Conservation (phyloP, 2,113 vertebrate species). For the Vulpes vulpes region DNA sequence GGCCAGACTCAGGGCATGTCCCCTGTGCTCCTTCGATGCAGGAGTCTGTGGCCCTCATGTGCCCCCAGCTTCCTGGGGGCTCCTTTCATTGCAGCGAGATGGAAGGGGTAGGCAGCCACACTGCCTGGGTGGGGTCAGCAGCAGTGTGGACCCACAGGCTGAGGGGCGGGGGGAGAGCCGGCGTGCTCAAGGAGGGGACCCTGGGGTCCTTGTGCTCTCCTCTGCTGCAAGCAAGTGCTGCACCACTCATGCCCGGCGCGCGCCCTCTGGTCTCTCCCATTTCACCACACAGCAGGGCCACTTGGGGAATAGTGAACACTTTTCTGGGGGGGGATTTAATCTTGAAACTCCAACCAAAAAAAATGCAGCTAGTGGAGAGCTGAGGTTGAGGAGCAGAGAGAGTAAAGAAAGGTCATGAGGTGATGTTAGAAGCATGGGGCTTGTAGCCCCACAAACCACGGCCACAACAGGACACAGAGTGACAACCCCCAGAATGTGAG, state of each 20-base stretch:
- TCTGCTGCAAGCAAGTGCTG: neutral
- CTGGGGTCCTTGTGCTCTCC: neutral
- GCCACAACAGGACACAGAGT: no score
- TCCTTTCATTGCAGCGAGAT: neutral
- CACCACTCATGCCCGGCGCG: no score
- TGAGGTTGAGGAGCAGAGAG: neutral
- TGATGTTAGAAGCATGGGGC: neutral
- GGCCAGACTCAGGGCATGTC: neutral
- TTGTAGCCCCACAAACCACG: neutral
- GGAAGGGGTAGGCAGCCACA: neutral
- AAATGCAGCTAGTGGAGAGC: neutral
- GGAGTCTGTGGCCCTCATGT: neutral
- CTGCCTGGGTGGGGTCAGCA: neutral
- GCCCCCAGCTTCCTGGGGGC: neutral
- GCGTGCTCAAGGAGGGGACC: no score
- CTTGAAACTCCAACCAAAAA: neutral
- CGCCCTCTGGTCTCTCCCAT: neutral
- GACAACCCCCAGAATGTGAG: neutral
- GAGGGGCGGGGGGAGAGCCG: neutral
- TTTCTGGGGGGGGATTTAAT: neutral
- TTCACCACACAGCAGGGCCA: neutral
- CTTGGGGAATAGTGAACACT: neutral
- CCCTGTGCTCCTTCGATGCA: neutral
- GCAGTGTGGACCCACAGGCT: neutral
- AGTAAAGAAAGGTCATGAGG: no score